Base-by-base conservation (phyloP, 2,113 vertebrate genomes). In the Dipodomys merriami region DNA sequence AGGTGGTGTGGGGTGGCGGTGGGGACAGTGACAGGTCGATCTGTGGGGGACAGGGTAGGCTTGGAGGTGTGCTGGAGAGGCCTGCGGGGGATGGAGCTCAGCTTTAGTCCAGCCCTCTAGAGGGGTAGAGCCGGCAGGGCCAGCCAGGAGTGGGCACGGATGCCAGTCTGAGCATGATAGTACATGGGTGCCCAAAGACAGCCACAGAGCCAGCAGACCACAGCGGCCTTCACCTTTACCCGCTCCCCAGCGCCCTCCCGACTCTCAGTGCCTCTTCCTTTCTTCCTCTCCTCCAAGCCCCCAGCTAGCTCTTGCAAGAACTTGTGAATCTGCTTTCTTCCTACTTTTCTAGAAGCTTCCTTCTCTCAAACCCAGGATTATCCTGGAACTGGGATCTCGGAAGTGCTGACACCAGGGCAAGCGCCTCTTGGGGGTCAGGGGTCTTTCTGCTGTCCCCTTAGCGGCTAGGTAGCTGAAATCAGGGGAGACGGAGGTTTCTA, bases 331-430 rank as follows among this genome's bases (percentile, higher is more conserved):
- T 85, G 49, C 19, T 60, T 6, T 49, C 49, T 49, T 12, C 49
- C 8, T 49, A 12, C 15, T 19, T n/a, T 73, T 86, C 83, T 49
- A 46, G 85, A 79, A 89, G 67, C 71, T 93, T 91, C 81, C 60
- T 30, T 57, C 57, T 81, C 33, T n/a, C 7, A 22, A 83, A 39
- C 15, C 60, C 3, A 18, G 22, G 89, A 84, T 53, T 33, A 23
- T 53, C 83, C 79, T 35, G 46, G 53, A 87, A 27, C 62, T n/a
- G 39, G 71, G 69, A 83, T 65, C 46, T 6, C 44, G 64, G 27
- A 6, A 7, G 1, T 29, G 39, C 78, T 44, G 72, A 44, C 39
- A 33, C 23, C 30, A 39, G 18, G n/a, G 71, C n/a, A 64, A 7
- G 27, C 39, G 78, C 30, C 22, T 22, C 49, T 27, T 3, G 7